Conservation (phyloP, 2,797 vertebrate species). For the Pantherophis vulpinus region DNA sequence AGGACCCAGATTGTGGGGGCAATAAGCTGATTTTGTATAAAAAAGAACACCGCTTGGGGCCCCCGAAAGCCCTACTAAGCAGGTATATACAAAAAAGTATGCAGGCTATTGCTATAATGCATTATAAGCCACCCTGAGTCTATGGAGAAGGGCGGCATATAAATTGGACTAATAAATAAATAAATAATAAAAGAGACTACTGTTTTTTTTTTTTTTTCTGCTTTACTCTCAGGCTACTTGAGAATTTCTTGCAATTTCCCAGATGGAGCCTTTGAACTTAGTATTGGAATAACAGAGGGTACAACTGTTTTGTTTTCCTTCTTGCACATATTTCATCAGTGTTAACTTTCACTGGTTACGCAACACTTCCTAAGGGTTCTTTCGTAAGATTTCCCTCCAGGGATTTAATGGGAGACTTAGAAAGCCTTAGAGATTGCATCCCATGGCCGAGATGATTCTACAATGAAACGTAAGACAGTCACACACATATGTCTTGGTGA, state of each 20-base stretch:
- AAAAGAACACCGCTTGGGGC: too few relatives aligned
- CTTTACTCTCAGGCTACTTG: neutral
- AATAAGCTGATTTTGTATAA: too few relatives aligned
- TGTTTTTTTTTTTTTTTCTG: neutral
- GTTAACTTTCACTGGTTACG: neutral
- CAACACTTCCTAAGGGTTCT: neutral
- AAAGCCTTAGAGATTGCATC: neutral
- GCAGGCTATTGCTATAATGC: too few relatives aligned
- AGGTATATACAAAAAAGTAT: too few relatives aligned
- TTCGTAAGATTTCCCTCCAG: neutral
- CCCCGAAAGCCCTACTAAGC: too few relatives aligned
- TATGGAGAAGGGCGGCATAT: too few relatives aligned
- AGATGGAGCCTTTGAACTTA: neutral
- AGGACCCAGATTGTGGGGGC: too few relatives aligned
- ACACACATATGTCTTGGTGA: neutral
- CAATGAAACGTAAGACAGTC: neutral
- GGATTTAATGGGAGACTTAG: neutral
- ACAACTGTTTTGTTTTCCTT: neutral
- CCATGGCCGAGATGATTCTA: neutral
- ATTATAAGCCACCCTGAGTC: too few relatives aligned
- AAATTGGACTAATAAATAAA: too few relatives aligned
- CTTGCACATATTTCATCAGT: neutral
- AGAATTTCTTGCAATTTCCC: neutral
- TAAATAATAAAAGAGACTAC: neutral
- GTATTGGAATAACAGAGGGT: neutral